Evolutionary conservation across 2,113 vertebrate species (phyloP), one percentile per base, ranked within the genome.

Genomic region (Campylomormyrus numenius): DNA sequence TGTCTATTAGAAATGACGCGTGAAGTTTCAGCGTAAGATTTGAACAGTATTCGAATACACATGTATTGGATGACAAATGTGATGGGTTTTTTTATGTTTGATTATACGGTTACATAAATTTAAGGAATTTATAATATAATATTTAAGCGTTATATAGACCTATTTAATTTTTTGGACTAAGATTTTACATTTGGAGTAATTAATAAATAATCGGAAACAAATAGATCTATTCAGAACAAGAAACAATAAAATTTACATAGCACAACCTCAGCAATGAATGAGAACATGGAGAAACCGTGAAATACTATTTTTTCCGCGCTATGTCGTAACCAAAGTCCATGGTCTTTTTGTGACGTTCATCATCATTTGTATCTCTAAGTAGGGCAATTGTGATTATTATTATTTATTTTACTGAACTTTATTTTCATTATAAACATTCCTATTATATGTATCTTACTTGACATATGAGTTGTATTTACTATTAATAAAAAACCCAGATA

Each of bases 1-100:
- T 91, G 88, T 95, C 92, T 94, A 89, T 80, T 90, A 93, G 92
- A 90, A 90, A 91, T 89, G 92, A 85, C 27, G 90, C 70, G 85
- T 58, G 39, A 85, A 85, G 42, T 10, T 80, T 80, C 15, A 42
- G 15, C 9, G 45, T 48, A 85, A 85, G 45, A 85, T 45, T 7
- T 27, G 48, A 1, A 49, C 42, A 49, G n/a, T 21, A 62, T 46
- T 13, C 21, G 56, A 31, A 74, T 74, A 31, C 46, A 27, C 56
- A 48, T 62, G 11, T 31, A 50, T 50, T 49, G 58, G 48, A 45
- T 48, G 5, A 66, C 62, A 31, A 27, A 70, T n/a, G 17, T 21
- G 56, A 62, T 21, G 5, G 17, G 1, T 42, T 80, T 77, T 77
- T 42, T 77, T 2, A 1, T 42, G 15, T 39, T 80, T 42, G 31